Conservation (phyloP, 1,140 invertebrate genomes). For the Muscidifurax raptorellus region DNA sequence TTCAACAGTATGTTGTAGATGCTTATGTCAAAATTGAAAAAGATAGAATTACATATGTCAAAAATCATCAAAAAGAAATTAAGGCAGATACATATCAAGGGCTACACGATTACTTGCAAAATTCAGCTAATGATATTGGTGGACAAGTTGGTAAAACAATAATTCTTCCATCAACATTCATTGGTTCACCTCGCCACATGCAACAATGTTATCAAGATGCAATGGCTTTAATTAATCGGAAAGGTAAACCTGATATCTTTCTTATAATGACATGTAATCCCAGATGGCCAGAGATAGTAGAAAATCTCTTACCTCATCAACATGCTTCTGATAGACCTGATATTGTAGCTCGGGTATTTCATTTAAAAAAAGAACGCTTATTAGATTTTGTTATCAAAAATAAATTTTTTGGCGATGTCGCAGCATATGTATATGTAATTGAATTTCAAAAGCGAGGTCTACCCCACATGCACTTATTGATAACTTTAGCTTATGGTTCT, state of each 20-base stretch:
- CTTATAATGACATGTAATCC: constrained; percentile 75
- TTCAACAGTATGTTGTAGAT: constrained; percentile 41
- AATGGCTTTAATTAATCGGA: constrained; percentile 59
- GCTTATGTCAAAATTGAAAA: constrained; percentile 44
- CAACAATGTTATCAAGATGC: constrained; percentile 71
- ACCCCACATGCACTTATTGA: constrained; percentile 30
- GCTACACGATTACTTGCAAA: constrained; percentile 44
- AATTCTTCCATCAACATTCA: constrained; percentile 68
- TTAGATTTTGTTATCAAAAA: constrained; percentile 59
- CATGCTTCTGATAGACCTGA: constrained; percentile 59
- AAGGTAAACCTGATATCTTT: constrained; percentile 48
- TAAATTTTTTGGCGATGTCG: constrained; percentile 21
- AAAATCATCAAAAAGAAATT: constrained; percentile 44
- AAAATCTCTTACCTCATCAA: constrained; percentile 61
- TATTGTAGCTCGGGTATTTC: constrained; percentile 57
- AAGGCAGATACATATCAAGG: constrained; percentile 44
- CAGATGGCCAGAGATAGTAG: constrained; percentile 61
- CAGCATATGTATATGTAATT: constrained; percentile 32
- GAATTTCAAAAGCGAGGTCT: constrained; percentile 74
- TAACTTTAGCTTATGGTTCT: constrained; percentile 1
- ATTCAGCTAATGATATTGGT: constrained; percentile 47
- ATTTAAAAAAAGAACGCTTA: constrained; percentile 44
- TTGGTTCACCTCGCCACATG: constrained; percentile 68
- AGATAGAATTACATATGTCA: constrained; percentile 41
- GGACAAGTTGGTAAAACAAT: constrained; percentile 53